phyloP scores from a whole-genome alignment of 2,113 vertebrate genomes.

The Phasianus colchicus region DNA sequence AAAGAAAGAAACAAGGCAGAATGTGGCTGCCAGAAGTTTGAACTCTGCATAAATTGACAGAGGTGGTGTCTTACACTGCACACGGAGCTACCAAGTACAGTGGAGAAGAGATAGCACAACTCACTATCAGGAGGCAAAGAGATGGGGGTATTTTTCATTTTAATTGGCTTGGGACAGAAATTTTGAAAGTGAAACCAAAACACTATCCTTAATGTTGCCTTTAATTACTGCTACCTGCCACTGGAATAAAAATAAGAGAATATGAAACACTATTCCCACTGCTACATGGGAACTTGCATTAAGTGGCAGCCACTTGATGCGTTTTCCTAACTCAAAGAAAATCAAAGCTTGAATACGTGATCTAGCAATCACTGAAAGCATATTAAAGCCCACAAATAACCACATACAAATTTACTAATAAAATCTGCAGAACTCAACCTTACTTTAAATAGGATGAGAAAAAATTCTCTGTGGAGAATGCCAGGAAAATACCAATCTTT shows the following conservation, averaged over 20 bases:
- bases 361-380: neutral
- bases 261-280: neutral
- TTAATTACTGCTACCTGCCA: constrained; percentile 13
- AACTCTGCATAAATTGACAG: neutral
- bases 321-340: neutral
- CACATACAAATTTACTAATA: neutral
- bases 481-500: neutral
- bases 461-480: neutral
- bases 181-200: neutral
- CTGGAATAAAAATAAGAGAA: neutral
- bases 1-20: neutral
- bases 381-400: neutral
- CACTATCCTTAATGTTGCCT: neutral
- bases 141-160: neutral
- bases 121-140: fast-evolving
- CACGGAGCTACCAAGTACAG: fast-evolving
- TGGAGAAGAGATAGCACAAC: neutral
- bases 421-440: neutral
- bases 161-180: constrained; percentile 20
- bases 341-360: neutral
- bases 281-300: neutral
- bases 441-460: neutral
- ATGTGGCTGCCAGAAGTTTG: neutral
- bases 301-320: neutral
- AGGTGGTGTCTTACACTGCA: neutral